Evolutionary conservation across 2,113 vertebrate species (phyloP).

Genomic region (Urocolius indicus): DNA sequence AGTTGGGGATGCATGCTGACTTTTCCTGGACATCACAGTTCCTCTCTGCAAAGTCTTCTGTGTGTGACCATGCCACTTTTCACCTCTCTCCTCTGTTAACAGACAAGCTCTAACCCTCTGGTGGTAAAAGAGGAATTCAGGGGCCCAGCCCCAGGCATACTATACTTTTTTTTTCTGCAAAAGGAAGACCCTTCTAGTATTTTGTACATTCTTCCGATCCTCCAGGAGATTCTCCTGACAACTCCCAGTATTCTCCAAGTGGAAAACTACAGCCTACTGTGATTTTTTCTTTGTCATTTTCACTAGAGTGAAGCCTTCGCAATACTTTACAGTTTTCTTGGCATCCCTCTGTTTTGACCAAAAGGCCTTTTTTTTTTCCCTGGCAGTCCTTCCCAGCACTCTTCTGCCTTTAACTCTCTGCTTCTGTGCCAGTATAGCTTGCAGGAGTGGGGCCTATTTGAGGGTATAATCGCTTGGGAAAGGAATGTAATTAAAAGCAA

Average conservation of each 20-base stretch:
- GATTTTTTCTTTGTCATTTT: not conserved
- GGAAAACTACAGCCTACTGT: not conserved
- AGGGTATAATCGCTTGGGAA: constrained; percentile 62
- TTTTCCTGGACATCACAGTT: not conserved
- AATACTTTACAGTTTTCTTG: not conserved
- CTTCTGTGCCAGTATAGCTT: constrained; percentile 57
- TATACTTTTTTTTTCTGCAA: not conserved
- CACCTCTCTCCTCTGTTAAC: not conserved
- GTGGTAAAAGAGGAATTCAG: not conserved
- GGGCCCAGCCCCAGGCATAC: not conserved
- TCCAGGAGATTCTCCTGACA: not conserved
- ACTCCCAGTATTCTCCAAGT: not conserved
- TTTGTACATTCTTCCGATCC: not conserved
- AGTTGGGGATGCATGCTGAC: rapidly evolving
- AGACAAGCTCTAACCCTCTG: not conserved
- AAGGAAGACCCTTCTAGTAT: not conserved
- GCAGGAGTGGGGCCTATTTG: constrained; percentile 40
- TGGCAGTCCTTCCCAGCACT: not conserved
- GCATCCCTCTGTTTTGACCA: constrained; percentile 9
- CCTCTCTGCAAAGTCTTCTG: not conserved
- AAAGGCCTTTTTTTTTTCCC: not conserved
- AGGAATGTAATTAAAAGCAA: constrained; percentile 70
- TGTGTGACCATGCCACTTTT: not conserved
- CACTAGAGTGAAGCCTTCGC: not conserved
- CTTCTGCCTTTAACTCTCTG: constrained; percentile 15